Percentiles rank a stretch among this genome's conserved stretches.
Conservation (phyloP, 1,140 invertebrate species). For the Araneus ventricosus region DNA sequence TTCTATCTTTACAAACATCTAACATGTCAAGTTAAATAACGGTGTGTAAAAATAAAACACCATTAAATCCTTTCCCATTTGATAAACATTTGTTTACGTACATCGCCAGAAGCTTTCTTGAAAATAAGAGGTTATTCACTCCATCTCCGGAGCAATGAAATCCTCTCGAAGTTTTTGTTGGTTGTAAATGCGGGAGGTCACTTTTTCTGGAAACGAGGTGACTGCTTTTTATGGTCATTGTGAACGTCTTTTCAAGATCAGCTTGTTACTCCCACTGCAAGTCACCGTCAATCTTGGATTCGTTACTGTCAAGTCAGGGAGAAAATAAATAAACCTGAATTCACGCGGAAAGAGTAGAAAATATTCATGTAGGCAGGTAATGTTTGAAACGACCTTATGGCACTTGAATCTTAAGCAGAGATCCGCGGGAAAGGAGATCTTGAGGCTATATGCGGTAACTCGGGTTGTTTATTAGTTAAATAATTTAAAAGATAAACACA, state of each 20-base stretch:
- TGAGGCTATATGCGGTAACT: no score
- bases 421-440: no score
- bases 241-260: background rate
- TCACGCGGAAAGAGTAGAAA: background rate
- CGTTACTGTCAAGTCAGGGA: background rate
- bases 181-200: conserved; percentile 6
- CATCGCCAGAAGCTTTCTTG: no score
- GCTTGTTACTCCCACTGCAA: background rate
- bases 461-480: no score
- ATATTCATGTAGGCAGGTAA: background rate
- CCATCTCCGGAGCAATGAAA: background rate
- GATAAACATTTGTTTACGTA: no score
- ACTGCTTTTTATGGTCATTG: conserved; percentile 47
- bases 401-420: background rate
- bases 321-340: background rate
- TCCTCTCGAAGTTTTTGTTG: background rate
- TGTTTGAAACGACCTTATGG: background rate
- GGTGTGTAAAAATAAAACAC: no score
- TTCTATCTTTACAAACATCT: no score
- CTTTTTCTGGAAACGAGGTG: background rate
- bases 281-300: background rate
- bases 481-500: no score
- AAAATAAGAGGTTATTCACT: conserved; percentile 15
- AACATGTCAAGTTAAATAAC: no score
- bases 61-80: no score